Evolutionary conservation across 1,140 invertebrate genomes (phyloP), one percentile per base, ranked within the genome.

Genomic region (Ctenoplectra terminalis): DNA sequence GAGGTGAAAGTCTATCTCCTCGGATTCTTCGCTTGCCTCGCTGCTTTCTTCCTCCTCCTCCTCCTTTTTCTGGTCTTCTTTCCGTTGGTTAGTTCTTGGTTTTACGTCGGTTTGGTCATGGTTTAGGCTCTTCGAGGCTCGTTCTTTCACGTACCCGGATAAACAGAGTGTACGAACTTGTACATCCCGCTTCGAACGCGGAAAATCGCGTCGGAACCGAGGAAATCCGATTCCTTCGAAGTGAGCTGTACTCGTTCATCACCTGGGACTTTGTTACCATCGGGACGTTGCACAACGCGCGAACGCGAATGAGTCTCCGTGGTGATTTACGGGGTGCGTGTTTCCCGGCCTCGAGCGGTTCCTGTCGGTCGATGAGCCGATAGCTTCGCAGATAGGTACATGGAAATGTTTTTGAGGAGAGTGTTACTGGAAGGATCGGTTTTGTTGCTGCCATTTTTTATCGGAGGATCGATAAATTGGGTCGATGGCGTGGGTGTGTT

Each of bases 1-100:
- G 67, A 82, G 85, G 85, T 86, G 85, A 86, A 86, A 86, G 85
- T 86, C 84, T 85, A 60, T 82, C 83, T 81, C 73, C 37, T 34
- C n/a, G 15, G 34, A 46, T 29, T 61, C 54, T n/a, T 70, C 31
- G 20, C 23, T n/a, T 46, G 26, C 52, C 5, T 50, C 31, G n/a
- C 46, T 48, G 17, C 64, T 26, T 58, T 37, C 37, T 67, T 56
- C 48, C 61, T 50, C n/a, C 6, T 31, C 34, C 52, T 26, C 3
- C n/a, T 17, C 1, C 50, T 2, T 31, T 29, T 15, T 40, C 40
- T 9, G 40, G 40, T 40, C 40, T 40, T 40, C 40, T 40, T 40
- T 9, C 4, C 40, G 15, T 13, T 58, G 15, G n/a, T 1, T 9
- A 13, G n/a, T n/a, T 13, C 1, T 81, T 56, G 60, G 48, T 77